Evolutionary conservation across 1,140 invertebrate genomes (phyloP), one percentile per base, ranked within the genome.

Genomic region (Drosophila trapezifrons): DNA sequence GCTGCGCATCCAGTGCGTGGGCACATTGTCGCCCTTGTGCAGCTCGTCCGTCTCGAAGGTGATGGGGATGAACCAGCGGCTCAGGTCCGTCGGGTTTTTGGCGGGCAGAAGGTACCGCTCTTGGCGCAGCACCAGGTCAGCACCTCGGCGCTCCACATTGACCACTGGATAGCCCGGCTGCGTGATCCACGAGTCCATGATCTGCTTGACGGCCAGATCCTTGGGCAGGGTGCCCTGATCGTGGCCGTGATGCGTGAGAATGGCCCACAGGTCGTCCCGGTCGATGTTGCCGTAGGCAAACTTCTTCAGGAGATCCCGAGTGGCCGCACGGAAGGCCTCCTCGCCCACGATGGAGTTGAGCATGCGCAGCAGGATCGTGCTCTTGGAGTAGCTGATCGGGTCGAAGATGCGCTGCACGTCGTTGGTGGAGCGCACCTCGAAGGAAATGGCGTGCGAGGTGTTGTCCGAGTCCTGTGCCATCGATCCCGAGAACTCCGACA

Each of bases 331-430:
- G 90, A 98, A 97, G 1, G 94, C 93, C 9, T 94, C 91, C 38
- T 95, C 93, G 1, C 96, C 95, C 13, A 97, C 93, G 27, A 96
- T 95, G 65, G 96, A 94, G 63, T 95, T 94, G 76, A 98, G 93
- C 97, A 98, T 98, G 51, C 96, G 92, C 40, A 98, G 94, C 4
- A 98, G 92, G 56, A 95, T 95, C 0, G 95, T 96, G 75, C 96
- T 97, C 94, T 98, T 98, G 2, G 93, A 93, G 85, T 98, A 98
- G 0, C 96, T 96, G 32, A 98, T 97, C 3, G 94, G 93, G 91
- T 98, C 96, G 90, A 98, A 98, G 51, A 97, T 95, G 91, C 95
- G 94, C 40, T 94, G 94, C 60, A 98, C 97, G 92, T 98, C 95
- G 12, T 93, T 93, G 1, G 95, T 95, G 69, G 95, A 95, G 5